Evolutionary conservation across 2,113 vertebrate genomes (phyloP), one percentile per base, ranked within the genome.

Genomic region (Trichechus manatus): DNA sequence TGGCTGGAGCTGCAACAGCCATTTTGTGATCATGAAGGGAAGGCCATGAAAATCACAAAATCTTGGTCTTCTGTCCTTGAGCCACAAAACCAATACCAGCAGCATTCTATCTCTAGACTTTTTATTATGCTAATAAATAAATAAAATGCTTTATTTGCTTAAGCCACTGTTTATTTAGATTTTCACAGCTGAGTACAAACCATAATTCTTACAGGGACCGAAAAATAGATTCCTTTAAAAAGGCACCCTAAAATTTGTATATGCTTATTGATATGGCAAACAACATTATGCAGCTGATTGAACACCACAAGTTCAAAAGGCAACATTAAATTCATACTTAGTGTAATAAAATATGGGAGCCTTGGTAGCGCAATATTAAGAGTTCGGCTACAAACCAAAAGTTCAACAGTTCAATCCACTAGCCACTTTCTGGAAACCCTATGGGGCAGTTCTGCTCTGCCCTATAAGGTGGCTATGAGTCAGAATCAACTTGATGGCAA

Each of bases 141-240:
- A 72, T 6, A 91, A 75, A 75, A 80, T 22, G 50, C 66, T 81
- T 39, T 82, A 39, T 89, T 95, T 82, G 23, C 4, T 80, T 33
- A 90, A 92, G 42, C n/a, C 42, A 89, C 47, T 77, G 9, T 39
- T 95, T 63, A 81, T 81, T 93, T 77, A 84, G 22, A 90, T 86
- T 91, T 74, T 23, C 74, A 91, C 1, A 88, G 31, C 39, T 74
- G 78, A 87, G 75, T 91, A 36, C 4, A 79, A 91, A 72, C 20
- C 22, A 36, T 81, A 95, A 77, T 14, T 95, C n/a, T 74, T 75
- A 87, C 22, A 91, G 29, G 74, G 9, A 95, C 5, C 66, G 36
- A 61, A 93, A 94, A 81, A 82, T 27, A 59, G 25, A 50, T 77
- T 89, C n/a, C 1, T 82, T 89, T 56, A 82, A 22, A 87, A 92